Base-by-base conservation (phyloP, 2,797 vertebrate genomes). In the Luscinia megarhynchos region DNA sequence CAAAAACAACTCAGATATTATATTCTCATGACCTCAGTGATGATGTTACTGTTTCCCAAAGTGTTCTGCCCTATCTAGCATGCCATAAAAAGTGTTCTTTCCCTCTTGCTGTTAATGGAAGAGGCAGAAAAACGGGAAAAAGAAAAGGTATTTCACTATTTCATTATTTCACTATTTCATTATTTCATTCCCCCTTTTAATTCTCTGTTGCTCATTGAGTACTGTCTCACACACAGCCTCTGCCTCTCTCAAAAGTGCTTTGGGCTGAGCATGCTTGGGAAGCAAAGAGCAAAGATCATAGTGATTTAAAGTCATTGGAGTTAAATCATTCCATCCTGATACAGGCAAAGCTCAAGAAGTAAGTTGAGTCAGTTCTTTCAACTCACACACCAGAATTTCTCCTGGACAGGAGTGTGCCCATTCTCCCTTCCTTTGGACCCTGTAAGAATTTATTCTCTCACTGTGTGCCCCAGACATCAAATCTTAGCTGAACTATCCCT, bases 1-100 rank as follows among this genome's bases (percentile, higher is more conserved):
- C 68, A 79, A 90, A 89, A 95, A 89, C 70, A 92, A 74, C 84
- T 80, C 54, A 4, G 84, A 67, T 87, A 72, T 77, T 92, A 85
- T 32, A 87, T 58, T 43, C n/a, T 84, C 17, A 66, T 8, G 27
- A 75, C 54, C 73, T 94, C 58, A 90, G 1, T 51, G 68, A 90
- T 61, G 54, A 79, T 79, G 68, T 57, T 67, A 63, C 32, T 79
- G 8, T 67, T 86, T 94, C 57, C 78, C 75, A 29, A 51, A 88
- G 21, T 50, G 23, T 79, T 84, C 70, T 94, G 55, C 11, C 40
- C n/a, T 62, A 64, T 24, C 64, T 61, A 82, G 38, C 32, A 43
- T 5, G 29, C 27, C 74, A 82, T 22, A 63, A 84, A 77, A 36
- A 38, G 5, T 14, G 0, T 59, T 68, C n/a, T 45, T 81, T 51